Percentiles rank a stretch among this genome's conserved stretches.
phyloP scores from a whole-genome alignment of 1,140 invertebrate species.

The Homarus americanus region DNA sequence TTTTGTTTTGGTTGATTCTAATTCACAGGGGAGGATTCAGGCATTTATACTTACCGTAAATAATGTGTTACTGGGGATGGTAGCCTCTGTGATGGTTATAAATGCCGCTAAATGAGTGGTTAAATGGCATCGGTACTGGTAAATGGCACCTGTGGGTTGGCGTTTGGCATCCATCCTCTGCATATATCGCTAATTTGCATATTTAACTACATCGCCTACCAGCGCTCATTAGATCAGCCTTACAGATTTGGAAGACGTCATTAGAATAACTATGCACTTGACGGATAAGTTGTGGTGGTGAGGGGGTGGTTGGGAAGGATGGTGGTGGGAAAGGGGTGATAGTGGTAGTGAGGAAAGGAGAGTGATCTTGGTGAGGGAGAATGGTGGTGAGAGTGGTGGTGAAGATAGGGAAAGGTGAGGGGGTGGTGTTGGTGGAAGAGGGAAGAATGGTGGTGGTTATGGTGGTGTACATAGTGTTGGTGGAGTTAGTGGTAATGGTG shows the following conservation, averaged over 20 bases:
- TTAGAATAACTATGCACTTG: slow-evolving; percentile 70
- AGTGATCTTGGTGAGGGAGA: neutral
- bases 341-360: neutral
- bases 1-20: neutral
- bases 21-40: neutral
- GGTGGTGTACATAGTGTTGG: no score
- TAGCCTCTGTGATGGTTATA: neutral
- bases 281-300: slow-evolving; percentile 29
- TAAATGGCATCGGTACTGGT: neutral
- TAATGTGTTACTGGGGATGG: no score
- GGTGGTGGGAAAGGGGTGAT: neutral
- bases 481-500: no score
- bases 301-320: neutral
- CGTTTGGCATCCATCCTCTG: slow-evolving; percentile 50
- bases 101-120: neutral
- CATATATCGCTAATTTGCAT: slow-evolving; percentile 67
- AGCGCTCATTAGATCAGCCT: slow-evolving; percentile 71
- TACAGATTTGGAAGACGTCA: slow-evolving; percentile 60
- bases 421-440: neutral
- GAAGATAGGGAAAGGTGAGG: neutral
- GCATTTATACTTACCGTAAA: neutral
- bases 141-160: slow-evolving; percentile 45
- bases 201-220: slow-evolving; percentile 70
- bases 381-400: neutral
- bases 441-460: no score